Conservation (phyloP, 2,113 vertebrate species). For the Bufo bufo region DNA sequence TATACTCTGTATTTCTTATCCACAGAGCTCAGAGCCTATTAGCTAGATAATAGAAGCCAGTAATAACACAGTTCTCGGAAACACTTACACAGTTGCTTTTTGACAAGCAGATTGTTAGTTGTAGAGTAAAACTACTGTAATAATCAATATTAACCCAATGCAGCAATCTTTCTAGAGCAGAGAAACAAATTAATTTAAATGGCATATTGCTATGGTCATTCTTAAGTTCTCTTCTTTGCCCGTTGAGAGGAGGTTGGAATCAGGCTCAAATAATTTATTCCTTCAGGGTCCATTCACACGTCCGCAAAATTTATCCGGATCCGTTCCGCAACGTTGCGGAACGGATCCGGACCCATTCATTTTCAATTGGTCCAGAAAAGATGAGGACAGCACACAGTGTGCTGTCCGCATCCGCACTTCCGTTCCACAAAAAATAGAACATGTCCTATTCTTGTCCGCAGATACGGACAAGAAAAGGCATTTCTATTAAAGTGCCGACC, state of each 20-base stretch:
- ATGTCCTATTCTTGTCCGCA: too few species aligned
- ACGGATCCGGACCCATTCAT: too few species aligned
- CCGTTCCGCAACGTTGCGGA: too few species aligned
- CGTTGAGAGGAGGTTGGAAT: neutral
- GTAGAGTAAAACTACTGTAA: constrained; percentile 29
- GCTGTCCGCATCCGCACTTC: too few species aligned
- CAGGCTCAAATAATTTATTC: neutral
- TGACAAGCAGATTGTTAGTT: constrained; percentile 39
- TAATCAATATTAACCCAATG: constrained; percentile 42
- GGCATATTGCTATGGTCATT: neutral
- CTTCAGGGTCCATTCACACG: too few species aligned
- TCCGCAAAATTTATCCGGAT: too few species aligned
- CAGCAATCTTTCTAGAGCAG: neutral
- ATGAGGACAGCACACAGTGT: too few species aligned
- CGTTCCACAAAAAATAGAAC: too few species aligned
- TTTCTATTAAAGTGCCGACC: too few species aligned
- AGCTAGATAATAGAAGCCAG: constrained; percentile 33
- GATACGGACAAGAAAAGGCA: too few species aligned
- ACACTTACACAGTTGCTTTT: constrained; percentile 29
- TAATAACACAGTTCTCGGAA: constrained; percentile 47
- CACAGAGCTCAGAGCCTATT: constrained; percentile 20
- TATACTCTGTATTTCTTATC: constrained; percentile 40
- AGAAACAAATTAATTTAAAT: constrained; percentile 9
- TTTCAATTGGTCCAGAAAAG: too few species aligned
- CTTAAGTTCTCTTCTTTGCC: neutral